Evolutionary conservation across 2,113 vertebrate species (phyloP).

Genomic region (Saccopteryx bilineata): DNA sequence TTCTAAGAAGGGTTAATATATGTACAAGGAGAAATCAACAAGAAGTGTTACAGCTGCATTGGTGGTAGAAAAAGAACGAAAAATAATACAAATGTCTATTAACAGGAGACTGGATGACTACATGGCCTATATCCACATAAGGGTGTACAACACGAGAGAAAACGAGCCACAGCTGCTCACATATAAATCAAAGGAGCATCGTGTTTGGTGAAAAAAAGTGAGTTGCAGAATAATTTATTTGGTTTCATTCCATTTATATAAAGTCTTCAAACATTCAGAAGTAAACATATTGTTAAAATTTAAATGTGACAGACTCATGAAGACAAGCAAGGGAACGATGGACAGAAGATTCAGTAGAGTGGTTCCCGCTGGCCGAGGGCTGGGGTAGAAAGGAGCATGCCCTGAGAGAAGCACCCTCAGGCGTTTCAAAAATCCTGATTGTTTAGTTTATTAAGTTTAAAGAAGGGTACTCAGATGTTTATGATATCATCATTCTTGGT

Average conservation of each 20-base stretch:
- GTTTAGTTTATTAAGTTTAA: not conserved
- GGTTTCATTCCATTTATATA: not conserved
- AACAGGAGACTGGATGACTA: not conserved
- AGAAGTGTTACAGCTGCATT: not conserved
- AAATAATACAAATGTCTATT: not conserved
- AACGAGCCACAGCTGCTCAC: not conserved
- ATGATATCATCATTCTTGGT: not conserved
- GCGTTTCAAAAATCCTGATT: not conserved
- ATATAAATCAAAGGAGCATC: not conserved
- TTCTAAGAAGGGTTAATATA: not conserved
- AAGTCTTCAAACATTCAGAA: not conserved
- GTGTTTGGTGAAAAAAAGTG: conserved; percentile 16
- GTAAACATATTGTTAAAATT: not conserved
- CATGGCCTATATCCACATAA: not conserved
- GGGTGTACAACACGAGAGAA: not conserved
- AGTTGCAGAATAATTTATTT: not conserved
- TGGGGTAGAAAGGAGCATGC: not conserved
- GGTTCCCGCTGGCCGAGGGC: not conserved
- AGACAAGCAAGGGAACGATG: not conserved
- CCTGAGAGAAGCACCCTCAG: not conserved
- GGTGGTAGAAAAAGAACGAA: not conserved
- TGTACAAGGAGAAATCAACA: not conserved
- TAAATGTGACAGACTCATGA: not conserved
- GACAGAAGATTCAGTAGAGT: not conserved
- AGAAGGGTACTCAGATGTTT: not conserved